A percentile compares a stretch with the other conserved stretches of the same genome.
Conservation (phyloP, 2,797 vertebrate species). For the Kryptopterus vitreolus region DNA sequence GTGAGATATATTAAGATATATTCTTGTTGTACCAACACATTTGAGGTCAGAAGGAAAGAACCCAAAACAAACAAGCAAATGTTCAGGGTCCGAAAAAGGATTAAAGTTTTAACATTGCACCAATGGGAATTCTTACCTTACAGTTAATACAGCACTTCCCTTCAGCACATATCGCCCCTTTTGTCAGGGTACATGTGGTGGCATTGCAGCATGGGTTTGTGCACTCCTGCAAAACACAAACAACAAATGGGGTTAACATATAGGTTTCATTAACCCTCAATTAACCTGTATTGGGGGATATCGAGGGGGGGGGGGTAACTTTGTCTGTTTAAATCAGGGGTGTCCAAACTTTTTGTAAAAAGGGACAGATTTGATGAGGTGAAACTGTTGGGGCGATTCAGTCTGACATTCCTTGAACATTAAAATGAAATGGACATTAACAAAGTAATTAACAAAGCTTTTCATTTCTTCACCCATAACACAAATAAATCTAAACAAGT, state of each 20-base stretch:
- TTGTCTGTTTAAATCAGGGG: no score
- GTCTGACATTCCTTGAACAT: no score
- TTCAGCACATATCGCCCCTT: constrained; percentile 62
- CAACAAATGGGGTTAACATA: neutral
- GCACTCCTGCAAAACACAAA: constrained; percentile 67
- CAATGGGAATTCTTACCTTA: constrained; percentile 63
- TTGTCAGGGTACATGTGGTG: constrained; percentile 65
- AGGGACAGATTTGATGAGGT: no score
- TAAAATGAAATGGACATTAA: no score
- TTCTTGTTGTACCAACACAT: neutral
- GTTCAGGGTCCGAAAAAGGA: neutral
- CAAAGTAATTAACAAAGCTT: no score
- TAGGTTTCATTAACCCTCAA: neutral
- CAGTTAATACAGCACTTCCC: constrained; percentile 75
- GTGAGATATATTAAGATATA: neutral
- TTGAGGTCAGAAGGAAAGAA: neutral
- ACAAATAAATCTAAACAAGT: no score
- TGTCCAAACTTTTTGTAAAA: no score
- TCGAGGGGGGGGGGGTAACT: no score
- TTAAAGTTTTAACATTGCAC: neutral
- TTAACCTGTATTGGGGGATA: no score
- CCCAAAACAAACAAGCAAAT: neutral
- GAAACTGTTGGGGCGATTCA: no score
- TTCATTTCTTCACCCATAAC: no score
- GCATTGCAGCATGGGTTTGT: constrained; percentile 75